These are phyloP conservation scores for Perizoma flavofasciatum DNA, from an alignment of 2,888 invertebrate species.

Conservation along the genomic window DNA sequence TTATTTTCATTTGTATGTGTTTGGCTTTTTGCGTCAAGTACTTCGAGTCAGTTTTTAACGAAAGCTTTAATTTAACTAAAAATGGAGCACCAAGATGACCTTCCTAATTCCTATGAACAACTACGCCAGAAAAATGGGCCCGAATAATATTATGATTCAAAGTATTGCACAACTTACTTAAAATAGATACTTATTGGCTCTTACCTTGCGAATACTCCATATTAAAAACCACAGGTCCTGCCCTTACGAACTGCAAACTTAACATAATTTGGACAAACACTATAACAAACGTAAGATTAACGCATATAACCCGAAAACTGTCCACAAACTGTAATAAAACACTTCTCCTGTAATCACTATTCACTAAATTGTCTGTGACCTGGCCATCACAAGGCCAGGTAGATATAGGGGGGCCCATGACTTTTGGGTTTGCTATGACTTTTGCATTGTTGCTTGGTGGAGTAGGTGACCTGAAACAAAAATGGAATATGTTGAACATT, in stretches of 20 bases:
- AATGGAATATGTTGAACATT: not conserved
- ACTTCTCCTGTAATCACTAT: conserved; percentile 51
- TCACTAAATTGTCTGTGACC: conserved; percentile 37
- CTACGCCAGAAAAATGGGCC: too few species aligned
- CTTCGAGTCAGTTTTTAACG: too few species aligned
- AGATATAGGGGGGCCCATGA: conserved; percentile 70
- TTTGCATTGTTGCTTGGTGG: conserved; percentile 45
- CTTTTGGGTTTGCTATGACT: conserved; percentile 50
- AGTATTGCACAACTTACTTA: too few species aligned
- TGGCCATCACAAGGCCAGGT: conserved; percentile 63
- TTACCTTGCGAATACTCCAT: conserved; percentile 78
- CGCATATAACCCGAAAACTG: conserved; percentile 57
- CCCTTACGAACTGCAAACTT: conserved; percentile 58
- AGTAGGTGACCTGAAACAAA: conserved; percentile 57
- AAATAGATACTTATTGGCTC: conserved; percentile 9
- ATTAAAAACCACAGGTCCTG: conserved; percentile 71
- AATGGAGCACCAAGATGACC: too few species aligned
- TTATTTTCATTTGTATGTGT: too few species aligned
- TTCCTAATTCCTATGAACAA: too few species aligned
- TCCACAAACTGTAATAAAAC: conserved; percentile 49
- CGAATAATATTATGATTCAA: too few species aligned
- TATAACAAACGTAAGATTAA: conserved; percentile 64
- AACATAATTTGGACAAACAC: conserved; percentile 64
- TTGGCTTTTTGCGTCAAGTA: too few species aligned
- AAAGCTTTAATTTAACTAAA: too few species aligned